Evolutionary conservation across 2,113 vertebrate species (phyloP).

Genomic region (Cavia porcellus): DNA sequence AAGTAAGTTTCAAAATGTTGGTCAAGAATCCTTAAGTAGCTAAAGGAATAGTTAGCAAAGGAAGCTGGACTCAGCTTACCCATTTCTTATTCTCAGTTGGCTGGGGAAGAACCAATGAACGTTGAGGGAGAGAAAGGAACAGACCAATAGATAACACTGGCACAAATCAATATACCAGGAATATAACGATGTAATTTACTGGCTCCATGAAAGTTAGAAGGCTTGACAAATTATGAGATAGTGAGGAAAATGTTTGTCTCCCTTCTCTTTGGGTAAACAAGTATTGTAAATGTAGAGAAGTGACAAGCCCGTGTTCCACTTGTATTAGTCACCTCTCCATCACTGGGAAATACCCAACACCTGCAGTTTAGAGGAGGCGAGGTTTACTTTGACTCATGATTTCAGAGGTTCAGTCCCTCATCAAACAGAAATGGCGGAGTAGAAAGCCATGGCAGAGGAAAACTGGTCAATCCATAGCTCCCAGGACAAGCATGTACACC

Average conservation of each 20-base stretch:
- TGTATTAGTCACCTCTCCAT: neutral
- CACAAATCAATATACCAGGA: neutral
- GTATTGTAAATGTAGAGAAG: neutral
- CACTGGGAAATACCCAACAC: neutral
- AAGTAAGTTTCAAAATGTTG: slow-evolving; percentile 5
- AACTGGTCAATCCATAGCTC: neutral
- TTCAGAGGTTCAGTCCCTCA: neutral
- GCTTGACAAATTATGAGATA: neutral
- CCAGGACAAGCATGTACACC: neutral
- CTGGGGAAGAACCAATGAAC: neutral
- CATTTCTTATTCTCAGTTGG: neutral
- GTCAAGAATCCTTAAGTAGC: neutral
- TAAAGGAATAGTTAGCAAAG: neutral
- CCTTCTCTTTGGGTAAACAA: neutral
- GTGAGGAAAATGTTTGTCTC: slow-evolving; percentile 22
- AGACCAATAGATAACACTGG: neutral
- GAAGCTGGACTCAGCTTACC: neutral
- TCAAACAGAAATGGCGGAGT: neutral
- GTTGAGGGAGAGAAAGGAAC: neutral
- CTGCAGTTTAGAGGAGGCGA: neutral
- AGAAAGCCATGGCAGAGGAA: neutral
- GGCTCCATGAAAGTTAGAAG: neutral
- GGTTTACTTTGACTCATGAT: neutral
- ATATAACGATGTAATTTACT: neutral
- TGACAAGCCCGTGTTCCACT: neutral